Percentiles rank a stretch among this genome's conserved stretches.
Evolutionary conservation across 2,797 vertebrate species (phyloP).

Genomic region (Bradypus variegatus): DNA sequence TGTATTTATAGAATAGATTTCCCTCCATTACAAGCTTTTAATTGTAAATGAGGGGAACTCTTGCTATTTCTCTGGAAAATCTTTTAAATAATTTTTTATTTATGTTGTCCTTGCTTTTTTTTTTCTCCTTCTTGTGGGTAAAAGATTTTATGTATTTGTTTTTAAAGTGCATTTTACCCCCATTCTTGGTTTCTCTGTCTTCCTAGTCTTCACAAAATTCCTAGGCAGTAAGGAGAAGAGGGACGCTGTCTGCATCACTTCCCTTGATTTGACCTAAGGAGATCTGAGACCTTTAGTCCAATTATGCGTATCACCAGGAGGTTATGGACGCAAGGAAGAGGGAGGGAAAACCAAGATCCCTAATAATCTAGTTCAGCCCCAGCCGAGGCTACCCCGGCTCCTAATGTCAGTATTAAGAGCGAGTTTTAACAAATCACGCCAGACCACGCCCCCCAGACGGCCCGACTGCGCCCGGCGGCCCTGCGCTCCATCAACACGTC

Average conservation of each 20-base stretch:
- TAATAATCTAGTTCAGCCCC: background rate
- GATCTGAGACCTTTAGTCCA: background rate
- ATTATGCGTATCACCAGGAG: too few relatives aligned
- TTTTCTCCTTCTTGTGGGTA: background rate
- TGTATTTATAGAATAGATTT: background rate
- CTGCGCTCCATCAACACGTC: rapidly evolving
- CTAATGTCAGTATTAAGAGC: background rate
- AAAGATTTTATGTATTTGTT: background rate
- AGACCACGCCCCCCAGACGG: background rate
- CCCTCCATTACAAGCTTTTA: background rate
- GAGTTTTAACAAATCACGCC: background rate
- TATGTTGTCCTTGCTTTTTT: background rate
- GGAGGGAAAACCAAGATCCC: background rate
- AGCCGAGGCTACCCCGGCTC: background rate
- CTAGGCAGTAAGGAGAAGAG: background rate
- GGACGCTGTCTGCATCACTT: background rate
- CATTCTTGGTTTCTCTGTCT: background rate
- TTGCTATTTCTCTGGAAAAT: background rate
- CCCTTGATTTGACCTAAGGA: background rate
- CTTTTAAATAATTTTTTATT: background rate
- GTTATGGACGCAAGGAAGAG: rapidly evolving
- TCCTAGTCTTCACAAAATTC: background rate
- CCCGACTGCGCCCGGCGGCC: background rate
- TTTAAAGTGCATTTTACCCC: too few relatives aligned
- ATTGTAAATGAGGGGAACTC: background rate